Percentiles rank a stretch among this genome's conserved stretches.
Conservation (phyloP, 2,797 vertebrate species). For the Kryptolebias ocellatus region DNA sequence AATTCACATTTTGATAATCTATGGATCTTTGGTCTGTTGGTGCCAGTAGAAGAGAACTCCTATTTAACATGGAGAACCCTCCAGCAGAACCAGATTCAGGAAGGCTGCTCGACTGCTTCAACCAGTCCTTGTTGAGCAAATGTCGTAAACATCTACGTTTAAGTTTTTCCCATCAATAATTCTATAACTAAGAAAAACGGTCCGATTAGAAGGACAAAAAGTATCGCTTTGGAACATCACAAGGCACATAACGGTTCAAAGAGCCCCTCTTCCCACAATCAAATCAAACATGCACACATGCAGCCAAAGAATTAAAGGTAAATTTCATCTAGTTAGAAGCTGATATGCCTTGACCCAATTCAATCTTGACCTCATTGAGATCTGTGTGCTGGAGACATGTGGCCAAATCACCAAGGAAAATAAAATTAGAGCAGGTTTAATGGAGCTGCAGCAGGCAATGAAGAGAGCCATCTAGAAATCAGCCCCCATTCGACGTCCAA, state of each 20-base stretch:
- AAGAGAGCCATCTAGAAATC: slow-evolving; percentile 72
- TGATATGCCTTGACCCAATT: slow-evolving; percentile 62
- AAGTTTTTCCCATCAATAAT: background rate
- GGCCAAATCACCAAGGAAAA: slow-evolving; percentile 71
- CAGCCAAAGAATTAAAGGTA: slow-evolving; percentile 30
- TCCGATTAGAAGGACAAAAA: background rate
- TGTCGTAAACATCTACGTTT: no score
- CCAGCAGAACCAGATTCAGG: no score
- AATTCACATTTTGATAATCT: no score
- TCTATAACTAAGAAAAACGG: background rate
- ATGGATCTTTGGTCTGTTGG: no score
- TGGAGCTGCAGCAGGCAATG: slow-evolving; percentile 72
- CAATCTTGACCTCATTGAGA: slow-evolving; percentile 68
- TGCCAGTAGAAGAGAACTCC: no score
- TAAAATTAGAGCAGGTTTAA: slow-evolving; percentile 80
- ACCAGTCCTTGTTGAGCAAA: no score
- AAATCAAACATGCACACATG: slow-evolving; percentile 42
- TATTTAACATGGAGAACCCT: no score
- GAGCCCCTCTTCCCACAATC: slow-evolving; percentile 13
- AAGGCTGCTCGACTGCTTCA: no score
- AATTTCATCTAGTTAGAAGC: slow-evolving; percentile 53
- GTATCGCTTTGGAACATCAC: background rate
- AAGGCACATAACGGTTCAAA: background rate
- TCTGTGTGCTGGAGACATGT: slow-evolving; percentile 66
- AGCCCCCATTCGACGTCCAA: slow-evolving; percentile 49